Conservation (phyloP, 2,113 vertebrate species). For the Pelusios castaneus region DNA sequence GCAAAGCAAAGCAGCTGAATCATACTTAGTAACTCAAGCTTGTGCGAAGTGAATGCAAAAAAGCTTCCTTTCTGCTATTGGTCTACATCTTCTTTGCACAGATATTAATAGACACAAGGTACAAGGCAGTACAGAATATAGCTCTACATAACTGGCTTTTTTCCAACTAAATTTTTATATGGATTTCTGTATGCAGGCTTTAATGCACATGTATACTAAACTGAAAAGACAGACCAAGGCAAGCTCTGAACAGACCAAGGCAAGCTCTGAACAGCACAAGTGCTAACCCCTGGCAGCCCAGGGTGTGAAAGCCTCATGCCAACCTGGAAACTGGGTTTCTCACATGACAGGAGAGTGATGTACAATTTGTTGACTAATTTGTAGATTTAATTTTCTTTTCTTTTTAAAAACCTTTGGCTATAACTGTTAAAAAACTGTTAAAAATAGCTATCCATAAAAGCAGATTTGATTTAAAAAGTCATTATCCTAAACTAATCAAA, state of each 20-base stretch:
- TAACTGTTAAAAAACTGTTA: neutral
- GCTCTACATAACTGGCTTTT: neutral
- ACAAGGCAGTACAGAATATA: neutral
- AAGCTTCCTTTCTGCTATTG: neutral
- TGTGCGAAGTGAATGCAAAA: neutral
- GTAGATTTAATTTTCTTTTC: neutral
- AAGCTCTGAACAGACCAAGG: neutral
- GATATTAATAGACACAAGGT: neutral
- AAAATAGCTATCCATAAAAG: neutral
- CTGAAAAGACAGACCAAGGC: neutral
- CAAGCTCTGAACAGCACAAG: neutral
- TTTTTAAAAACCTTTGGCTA: neutral
- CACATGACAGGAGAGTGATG: neutral
- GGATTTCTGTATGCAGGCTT: slow-evolving; percentile 5
- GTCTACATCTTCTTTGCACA: neutral
- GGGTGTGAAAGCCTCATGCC: neutral
- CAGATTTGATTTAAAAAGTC: neutral
- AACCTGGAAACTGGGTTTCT: neutral
- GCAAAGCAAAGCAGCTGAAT: neutral
- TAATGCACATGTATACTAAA: neutral
- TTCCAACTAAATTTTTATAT: neutral
- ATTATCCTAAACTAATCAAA: neutral
- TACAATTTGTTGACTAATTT: slow-evolving; percentile 15
- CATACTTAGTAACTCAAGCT: neutral
- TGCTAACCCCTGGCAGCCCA: neutral